Percentiles rank a stretch among this genome's conserved stretches.
These are phyloP conservation scores for Siphamia tubifer DNA, from an alignment of 2,113 vertebrate species.

Conservation along the genomic window DNA sequence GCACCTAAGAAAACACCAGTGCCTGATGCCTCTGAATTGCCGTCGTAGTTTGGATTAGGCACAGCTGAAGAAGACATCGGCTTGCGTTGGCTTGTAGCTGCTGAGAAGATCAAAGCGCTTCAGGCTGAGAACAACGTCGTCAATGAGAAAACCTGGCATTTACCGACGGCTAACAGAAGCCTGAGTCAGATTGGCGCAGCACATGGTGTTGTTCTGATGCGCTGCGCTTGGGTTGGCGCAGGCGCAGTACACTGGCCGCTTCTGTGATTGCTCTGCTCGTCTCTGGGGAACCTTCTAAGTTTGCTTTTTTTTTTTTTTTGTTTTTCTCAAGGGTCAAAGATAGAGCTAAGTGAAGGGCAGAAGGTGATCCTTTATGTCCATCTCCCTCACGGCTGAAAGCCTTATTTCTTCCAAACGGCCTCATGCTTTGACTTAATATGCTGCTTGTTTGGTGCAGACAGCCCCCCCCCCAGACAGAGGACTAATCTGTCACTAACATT, in stretches of 20 bases:
- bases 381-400: conserved; percentile 64
- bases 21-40: conserved; percentile 78
- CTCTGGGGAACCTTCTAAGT: conserved; percentile 61
- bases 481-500: not conserved
- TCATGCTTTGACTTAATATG: conserved; percentile 37
- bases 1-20: conserved; percentile 93
- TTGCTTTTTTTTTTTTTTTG: conserved; percentile 57
- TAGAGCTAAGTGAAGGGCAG: conserved; percentile 80
- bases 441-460: conserved; percentile 4
- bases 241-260: conserved; percentile 1
- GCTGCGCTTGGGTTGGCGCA: not conserved
- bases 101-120: conserved; percentile 86
- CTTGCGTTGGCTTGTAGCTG: conserved; percentile 65
- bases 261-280: conserved; percentile 18
- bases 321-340: conserved; percentile 77
- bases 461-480: not conserved
- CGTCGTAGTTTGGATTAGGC: conserved; percentile 73
- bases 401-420: conserved; percentile 65
- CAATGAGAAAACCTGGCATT: conserved; percentile 80
- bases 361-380: conserved; percentile 65
- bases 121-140: conserved; percentile 72
- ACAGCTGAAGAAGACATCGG: conserved; percentile 97
- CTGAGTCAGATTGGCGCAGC: conserved; percentile 65
- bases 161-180: conserved; percentile 31
- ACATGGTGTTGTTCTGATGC: conserved; percentile 63